Conservation (phyloP, 2,888 invertebrate genomes). For the Cephus spinipes region DNA sequence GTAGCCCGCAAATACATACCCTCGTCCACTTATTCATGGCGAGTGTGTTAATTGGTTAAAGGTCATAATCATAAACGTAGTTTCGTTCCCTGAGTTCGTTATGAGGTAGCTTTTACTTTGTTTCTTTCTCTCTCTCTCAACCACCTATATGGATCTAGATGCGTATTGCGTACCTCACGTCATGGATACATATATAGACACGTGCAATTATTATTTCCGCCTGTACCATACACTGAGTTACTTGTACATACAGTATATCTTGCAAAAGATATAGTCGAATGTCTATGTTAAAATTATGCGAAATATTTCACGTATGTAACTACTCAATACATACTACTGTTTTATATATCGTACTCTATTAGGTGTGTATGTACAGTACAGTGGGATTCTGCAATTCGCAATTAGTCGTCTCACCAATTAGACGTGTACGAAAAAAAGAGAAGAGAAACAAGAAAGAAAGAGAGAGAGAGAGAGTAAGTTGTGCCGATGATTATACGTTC, state of each 20-base stretch:
- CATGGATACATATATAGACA: not conserved
- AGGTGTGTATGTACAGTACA: not conserved
- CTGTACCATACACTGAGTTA: not conserved
- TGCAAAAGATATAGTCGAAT: not conserved
- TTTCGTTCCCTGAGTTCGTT: slow-evolving; percentile 17
- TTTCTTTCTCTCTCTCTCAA: not conserved
- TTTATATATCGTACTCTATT: not conserved
- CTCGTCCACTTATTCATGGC: not conserved
- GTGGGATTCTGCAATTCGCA: not conserved
- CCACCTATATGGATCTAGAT: slow-evolving; percentile 16
- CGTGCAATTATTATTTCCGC: not conserved
- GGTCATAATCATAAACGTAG: slow-evolving; percentile 58
- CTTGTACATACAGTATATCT: not conserved
- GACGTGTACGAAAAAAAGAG: not conserved
- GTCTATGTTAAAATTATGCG: not conserved
- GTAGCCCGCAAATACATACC: not conserved
- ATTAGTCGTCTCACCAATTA: not conserved
- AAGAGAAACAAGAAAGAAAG: not conserved
- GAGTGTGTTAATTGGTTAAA: slow-evolving; percentile 53
- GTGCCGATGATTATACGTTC: not conserved
- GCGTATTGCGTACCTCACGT: not conserved
- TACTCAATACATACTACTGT: not conserved
- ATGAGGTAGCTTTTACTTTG: slow-evolving; percentile 15
- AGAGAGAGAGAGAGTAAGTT: not conserved
- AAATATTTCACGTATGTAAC: not conserved